Evolutionary conservation across 2,888 invertebrate genomes (phyloP).

Genomic region (Conistra vaccinii): DNA sequence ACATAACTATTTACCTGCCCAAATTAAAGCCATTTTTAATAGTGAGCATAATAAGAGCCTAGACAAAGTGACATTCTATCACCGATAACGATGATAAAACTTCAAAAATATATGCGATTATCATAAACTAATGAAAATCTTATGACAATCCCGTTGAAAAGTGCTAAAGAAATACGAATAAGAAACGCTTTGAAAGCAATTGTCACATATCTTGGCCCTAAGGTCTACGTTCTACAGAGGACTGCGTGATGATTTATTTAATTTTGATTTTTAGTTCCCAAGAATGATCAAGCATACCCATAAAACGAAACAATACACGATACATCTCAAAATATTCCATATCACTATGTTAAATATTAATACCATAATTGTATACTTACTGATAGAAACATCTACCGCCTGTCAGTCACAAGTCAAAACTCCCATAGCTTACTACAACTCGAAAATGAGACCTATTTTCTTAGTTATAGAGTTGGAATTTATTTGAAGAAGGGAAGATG

Average conservation of each 20-base stretch:
- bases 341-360: constrained; percentile 40
- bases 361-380: constrained; percentile 51
- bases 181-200: background rate
- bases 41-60: too few relatives aligned
- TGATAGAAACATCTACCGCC: constrained; percentile 49
- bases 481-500: background rate
- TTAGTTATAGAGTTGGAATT: constrained; percentile 28
- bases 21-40: too few relatives aligned
- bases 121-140: background rate
- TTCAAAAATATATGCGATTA: background rate
- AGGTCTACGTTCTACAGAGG: background rate
- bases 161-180: too few relatives aligned
- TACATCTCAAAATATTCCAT: constrained; percentile 33
- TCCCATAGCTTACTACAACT: background rate
- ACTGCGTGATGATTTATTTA: background rate
- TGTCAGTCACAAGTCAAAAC: constrained; percentile 39
- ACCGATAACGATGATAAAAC: background rate
- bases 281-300: constrained; percentile 23
- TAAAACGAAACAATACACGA: background rate
- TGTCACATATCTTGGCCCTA: too few relatives aligned
- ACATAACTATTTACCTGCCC: background rate
- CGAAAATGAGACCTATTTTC: background rate
- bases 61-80: background rate
- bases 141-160: background rate
- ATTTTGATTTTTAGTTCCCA: background rate